Evolutionary conservation across 2,113 vertebrate species (phyloP), one percentile per base, ranked within the genome.

Genomic region (Seriola dumerili): DNA sequence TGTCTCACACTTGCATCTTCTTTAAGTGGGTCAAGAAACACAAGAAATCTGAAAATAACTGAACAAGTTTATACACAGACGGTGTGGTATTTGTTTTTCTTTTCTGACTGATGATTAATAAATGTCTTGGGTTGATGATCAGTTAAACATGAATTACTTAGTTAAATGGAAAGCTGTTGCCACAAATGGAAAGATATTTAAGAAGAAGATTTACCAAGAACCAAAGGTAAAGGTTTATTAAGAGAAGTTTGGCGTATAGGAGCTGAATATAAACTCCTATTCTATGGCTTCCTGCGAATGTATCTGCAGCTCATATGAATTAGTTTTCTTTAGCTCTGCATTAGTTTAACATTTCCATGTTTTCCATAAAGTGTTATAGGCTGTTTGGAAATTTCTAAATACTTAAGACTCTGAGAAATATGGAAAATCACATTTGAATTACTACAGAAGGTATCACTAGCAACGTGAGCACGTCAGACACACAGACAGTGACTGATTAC

Each of bases 11-110:
- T 86, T 85, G 82, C 85, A 85, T 82, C 62, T 89, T 83, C 91
- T 75, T 81, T 78, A 93, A 93, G 77, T 90, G 80, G 91, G 85
- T 86, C 91, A 93, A 87, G 81, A 89, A 83, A 88, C 38, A 48
- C 2, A n/a, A 63, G 74, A 80, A 83, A 82, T 76, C 16, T 83
- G 76, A 86, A 78, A 90, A 81, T 40, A 85, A 76, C 50, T 29
- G 52, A 80, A 64, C 64, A 78, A 81, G 67, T 91, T 69, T 70
- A 62, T 69, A 67, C 12, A 76, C 40, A 78, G 71, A 80, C 78
- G 76, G 80, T 74, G 46, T 44, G 6, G 3, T 23, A 42, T 84
- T 64, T 76, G 58, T 77, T 72, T 25, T 69, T 83, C 19, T 42
- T 55, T 46, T 85, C 68, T 89, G 48, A 85, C 29, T 80, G 44